Evolutionary conservation across 2,113 vertebrate species (phyloP).

Genomic region (Anolis carolinensis): DNA sequence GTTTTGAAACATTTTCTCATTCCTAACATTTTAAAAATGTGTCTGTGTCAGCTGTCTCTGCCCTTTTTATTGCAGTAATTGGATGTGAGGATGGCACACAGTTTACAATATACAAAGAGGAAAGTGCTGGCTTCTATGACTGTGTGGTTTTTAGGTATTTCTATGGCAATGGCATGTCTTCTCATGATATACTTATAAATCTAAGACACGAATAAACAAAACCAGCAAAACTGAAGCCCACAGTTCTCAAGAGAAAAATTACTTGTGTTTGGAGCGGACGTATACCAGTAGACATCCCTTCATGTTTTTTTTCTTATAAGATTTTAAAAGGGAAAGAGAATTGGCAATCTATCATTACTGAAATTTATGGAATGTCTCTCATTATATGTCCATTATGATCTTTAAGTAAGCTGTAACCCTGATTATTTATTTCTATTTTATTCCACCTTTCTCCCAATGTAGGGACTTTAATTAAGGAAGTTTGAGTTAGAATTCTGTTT

Average conservation of each 20-base stretch:
- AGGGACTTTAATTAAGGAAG: neutral
- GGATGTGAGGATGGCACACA: neutral
- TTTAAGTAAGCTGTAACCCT: neutral
- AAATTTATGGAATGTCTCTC: neutral
- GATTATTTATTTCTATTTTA: no score
- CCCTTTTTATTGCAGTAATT: fast-evolving
- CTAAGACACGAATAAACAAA: constrained; percentile 9
- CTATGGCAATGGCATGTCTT: neutral
- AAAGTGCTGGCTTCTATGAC: constrained; percentile 1
- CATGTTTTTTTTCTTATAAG: neutral
- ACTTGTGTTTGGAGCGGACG: no score
- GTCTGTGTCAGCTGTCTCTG: fast-evolving
- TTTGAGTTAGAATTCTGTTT: neutral
- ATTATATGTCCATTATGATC: neutral
- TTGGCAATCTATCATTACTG: neutral
- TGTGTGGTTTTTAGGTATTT: neutral
- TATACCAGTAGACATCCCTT: neutral
- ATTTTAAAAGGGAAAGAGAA: neutral
- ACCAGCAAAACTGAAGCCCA: neutral
- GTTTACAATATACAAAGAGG: neutral
- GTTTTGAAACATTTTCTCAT: neutral
- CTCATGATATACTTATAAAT: neutral
- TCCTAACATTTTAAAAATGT: neutral
- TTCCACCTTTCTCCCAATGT: no score
- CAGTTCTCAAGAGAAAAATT: neutral